These are phyloP conservation scores for Cerceris rybyensis DNA, from an alignment of 2,888 invertebrate genomes.

Conservation along the genomic window DNA sequence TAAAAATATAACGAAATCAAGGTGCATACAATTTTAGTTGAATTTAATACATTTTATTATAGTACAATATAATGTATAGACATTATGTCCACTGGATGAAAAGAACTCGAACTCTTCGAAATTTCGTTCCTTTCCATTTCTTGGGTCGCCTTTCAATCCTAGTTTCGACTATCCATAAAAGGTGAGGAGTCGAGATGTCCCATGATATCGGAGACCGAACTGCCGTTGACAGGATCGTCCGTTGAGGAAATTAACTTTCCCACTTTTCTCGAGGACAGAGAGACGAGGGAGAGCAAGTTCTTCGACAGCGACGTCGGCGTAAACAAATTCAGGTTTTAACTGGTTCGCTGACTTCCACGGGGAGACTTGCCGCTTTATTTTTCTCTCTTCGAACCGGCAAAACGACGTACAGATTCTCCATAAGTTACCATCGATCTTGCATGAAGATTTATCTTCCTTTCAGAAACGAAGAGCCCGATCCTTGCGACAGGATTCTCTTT, in stretches of 20 bases:
- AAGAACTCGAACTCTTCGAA: no score
- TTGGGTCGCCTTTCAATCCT: no score
- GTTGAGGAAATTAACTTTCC: constrained; percentile 67
- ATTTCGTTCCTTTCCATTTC: no score
- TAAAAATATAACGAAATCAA: no score
- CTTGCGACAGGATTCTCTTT: no score
- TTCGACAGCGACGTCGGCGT: constrained; percentile 25
- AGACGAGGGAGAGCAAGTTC: constrained; percentile 31
- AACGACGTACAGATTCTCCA: not conserved
- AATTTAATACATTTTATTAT: no score
- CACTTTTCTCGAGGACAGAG: not conserved
- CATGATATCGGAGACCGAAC: no score
- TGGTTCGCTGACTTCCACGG: constrained; percentile 10
- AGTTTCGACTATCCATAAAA: not conserved
- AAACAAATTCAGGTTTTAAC: constrained; percentile 44
- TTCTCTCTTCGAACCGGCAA: not conserved
- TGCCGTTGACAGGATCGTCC: constrained; percentile 37
- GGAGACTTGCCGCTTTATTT: constrained; percentile 13
- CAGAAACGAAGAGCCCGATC: no score
- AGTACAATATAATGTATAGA: no score
- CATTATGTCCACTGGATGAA: no score
- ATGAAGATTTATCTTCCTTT: not conserved
- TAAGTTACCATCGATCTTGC: not conserved
- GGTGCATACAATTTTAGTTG: no score
- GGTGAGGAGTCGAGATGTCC: not conserved